phyloP scores from a whole-genome alignment of 2,113 vertebrate genomes.

The Emydura subglobosa region DNA sequence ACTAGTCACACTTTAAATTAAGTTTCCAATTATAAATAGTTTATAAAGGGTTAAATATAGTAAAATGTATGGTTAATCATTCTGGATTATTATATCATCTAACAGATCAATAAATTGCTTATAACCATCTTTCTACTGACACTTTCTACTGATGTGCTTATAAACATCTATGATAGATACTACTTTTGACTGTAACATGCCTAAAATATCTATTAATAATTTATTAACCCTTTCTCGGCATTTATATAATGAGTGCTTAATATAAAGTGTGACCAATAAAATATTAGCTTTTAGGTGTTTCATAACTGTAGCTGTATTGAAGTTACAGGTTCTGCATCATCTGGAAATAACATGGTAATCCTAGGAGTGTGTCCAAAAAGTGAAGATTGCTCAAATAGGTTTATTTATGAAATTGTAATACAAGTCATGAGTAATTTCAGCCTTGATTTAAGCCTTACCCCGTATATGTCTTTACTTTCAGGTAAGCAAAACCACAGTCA shows the following conservation, averaged over 20 bases:
- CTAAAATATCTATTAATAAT: no score
- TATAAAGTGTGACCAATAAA: neutral
- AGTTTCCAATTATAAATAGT: no score
- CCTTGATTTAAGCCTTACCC: constrained; percentile 77
- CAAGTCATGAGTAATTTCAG: constrained; percentile 81
- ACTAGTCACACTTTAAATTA: no score
- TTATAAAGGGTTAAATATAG: no score
- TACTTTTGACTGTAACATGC: no score
- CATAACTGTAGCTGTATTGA: constrained; percentile 87
- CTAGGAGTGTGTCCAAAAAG: constrained; percentile 86
- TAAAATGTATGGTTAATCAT: no score
- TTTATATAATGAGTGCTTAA: neutral
- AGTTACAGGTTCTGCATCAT: constrained; percentile 54
- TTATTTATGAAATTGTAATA: constrained; percentile 81
- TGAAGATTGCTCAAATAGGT: constrained; percentile 81
- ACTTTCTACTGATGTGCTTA: no score
- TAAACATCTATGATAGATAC: no score
- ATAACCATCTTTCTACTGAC: no score
- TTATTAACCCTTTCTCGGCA: neutral
- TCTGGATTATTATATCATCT: no score
- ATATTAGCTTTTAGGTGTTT: no score
- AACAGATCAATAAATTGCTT: no score
- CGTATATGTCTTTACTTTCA: constrained; percentile 84
- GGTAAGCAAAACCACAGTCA: constrained; percentile 74
- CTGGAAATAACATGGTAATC: constrained; percentile 79